phyloP scores from a whole-genome alignment of 2,888 invertebrate genomes.

The Pemphredon lugubris region DNA sequence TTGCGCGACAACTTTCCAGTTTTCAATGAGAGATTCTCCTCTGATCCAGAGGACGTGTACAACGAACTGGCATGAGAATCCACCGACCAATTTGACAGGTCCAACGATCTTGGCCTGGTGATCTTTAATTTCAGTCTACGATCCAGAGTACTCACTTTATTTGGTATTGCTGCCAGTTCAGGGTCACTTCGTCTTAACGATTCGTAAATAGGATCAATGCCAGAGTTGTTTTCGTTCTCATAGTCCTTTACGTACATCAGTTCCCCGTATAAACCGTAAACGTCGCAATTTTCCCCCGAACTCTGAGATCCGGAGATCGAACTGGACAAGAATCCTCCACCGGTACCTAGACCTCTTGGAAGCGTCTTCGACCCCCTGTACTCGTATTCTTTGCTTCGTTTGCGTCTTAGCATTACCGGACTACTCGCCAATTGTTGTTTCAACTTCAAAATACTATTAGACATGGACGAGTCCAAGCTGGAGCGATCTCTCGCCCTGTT shows the following conservation, averaged over 20 bases:
- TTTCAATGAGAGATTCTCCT: slow-evolving; percentile 89
- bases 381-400: slow-evolving; percentile 84
- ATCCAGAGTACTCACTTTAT: slow-evolving; percentile 91
- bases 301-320: slow-evolving; percentile 84
- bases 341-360: slow-evolving; percentile 87
- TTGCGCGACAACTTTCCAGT: slow-evolving; percentile 87
- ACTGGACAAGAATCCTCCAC: slow-evolving; percentile 83
- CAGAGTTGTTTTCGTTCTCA: slow-evolving; percentile 89
- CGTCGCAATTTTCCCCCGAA: slow-evolving; percentile 88
- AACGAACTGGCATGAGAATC: slow-evolving; percentile 91
- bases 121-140: slow-evolving; percentile 91
- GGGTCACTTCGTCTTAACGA: slow-evolving; percentile 91
- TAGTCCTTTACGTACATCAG: slow-evolving; percentile 94
- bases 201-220: slow-evolving; percentile 88
- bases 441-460: slow-evolving; percentile 83
- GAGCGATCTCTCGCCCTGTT: slow-evolving; percentile 78
- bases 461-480: slow-evolving; percentile 84
- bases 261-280: slow-evolving; percentile 94
- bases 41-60: slow-evolving; percentile 93
- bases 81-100: slow-evolving; percentile 93
- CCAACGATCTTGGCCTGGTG: slow-evolving; percentile 90
- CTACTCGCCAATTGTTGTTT: slow-evolving; percentile 85
- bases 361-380: slow-evolving; percentile 90
- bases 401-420: slow-evolving; percentile 85
- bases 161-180: slow-evolving; percentile 91